phyloP scores from a whole-genome alignment of 2,888 invertebrate species.

The Acholoe squamosa region DNA sequence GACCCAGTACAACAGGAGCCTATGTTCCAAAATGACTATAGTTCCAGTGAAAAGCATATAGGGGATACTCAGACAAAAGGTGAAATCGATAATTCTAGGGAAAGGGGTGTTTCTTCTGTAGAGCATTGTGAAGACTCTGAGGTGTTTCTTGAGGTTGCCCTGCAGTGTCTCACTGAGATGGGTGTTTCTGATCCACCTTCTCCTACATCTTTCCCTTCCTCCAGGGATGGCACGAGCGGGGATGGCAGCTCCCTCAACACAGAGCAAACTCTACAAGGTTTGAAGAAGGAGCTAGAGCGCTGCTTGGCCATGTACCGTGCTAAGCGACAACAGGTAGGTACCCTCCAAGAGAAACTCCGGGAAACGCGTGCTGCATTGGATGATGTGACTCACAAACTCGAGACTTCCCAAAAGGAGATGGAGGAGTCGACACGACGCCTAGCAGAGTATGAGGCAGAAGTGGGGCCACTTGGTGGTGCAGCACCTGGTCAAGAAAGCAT shows the following conservation, averaged over 20 bases:
- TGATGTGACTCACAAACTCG: slow-evolving; percentile 26
- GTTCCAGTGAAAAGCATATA: too few relatives aligned
- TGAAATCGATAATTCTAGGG: too few relatives aligned
- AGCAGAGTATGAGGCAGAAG: slow-evolving; percentile 38
- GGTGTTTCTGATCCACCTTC: background rate
- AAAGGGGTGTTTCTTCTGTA: too few relatives aligned
- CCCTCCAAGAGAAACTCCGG: slow-evolving; percentile 74
- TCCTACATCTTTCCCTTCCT: background rate
- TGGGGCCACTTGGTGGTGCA: slow-evolving; percentile 37
- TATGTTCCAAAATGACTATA: too few relatives aligned
- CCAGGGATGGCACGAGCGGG: slow-evolving; percentile 6
- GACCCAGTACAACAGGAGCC: too few relatives aligned
- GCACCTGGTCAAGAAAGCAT: background rate
- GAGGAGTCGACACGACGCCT: slow-evolving; percentile 13
- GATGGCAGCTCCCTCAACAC: background rate
- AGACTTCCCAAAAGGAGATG: slow-evolving; percentile 38
- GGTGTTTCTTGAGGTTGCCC: slow-evolving; percentile 39
- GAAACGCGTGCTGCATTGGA: slow-evolving; percentile 17
- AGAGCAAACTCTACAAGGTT: slow-evolving; percentile 64
- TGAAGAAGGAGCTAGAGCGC: slow-evolving; percentile 79
- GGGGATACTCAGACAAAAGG: too few relatives aligned
- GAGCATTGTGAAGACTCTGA: slow-evolving; percentile 7
- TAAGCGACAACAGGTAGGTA: slow-evolving; percentile 76
- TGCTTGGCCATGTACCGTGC: slow-evolving; percentile 79
- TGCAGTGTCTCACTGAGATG: slow-evolving; percentile 18